Evolutionary conservation across 53 echinoderm and acorn worm species (phyloP), one percentile per base, ranked within the genome.

Genomic region (Luidia sarsii): DNA sequence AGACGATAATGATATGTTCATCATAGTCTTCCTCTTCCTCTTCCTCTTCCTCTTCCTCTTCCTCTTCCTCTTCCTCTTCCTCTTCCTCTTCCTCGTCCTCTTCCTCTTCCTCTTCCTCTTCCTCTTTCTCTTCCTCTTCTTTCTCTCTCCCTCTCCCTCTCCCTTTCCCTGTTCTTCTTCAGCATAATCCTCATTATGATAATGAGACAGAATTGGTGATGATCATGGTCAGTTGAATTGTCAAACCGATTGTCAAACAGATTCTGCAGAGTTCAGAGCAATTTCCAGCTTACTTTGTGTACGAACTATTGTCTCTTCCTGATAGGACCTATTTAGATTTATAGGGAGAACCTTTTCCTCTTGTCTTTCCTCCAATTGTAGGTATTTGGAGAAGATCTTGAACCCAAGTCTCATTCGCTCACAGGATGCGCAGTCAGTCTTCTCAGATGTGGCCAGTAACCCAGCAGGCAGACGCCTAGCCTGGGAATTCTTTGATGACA

Each of bases 401-500:
- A 83, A 86, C 10, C 59, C 45, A 16, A 39, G 24, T 0, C 13
- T 81, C 22, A 93, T 96, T n/a, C 81, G 81, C 1, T 61, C 92
- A 0, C 97, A 93, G 50, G 91, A 93, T 34, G 93, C 86, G 0
- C 79, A 67, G 16, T 43, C 67, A 19, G 97, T 91, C 4, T 71
- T 90, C 3, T 66, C 32, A 0, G 61, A 69, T 3, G 91, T 96
- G 23, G 88, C 97, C 0, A 10, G 55, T 0, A 93, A 92, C 57
- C 63, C 93, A 0, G 54, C 85, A 3, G 97, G 97, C 18, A 87
- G 87, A 69, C 83, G 88, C 22, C 52, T 96, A n/a, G 88, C 92
- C 0, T 96, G 97, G 97, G 83, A 92, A 22, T 96, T 90, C 87
- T 96, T 96, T 54, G 62, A 73, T 24, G 65, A 53, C 15, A 93